Base-by-base conservation (phyloP, 2,888 invertebrate genomes). In the Pristionchus entomophagus region DNA sequence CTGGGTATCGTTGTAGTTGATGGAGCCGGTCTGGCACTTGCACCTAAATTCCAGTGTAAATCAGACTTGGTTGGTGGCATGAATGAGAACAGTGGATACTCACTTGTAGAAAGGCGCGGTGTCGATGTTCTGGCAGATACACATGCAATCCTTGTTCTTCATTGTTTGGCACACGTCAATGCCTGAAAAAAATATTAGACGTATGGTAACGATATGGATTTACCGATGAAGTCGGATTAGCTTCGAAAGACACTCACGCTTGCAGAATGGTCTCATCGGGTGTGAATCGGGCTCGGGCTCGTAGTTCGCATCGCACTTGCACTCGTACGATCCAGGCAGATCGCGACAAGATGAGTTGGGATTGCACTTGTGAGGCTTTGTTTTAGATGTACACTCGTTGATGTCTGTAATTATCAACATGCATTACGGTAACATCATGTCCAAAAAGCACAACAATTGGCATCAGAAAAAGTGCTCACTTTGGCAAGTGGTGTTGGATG, bases 181-280 rank as follows among this genome's bases (percentile, higher is more conserved):
- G 14, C 59, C 82, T 82, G 59, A 22, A 78, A 3, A 0, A n/a
- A n/a, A 22, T 22, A 6, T 29, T 29, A 62, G 62, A 8, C 56
- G 8, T 22, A 59, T 26, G 8, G 26, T 26, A 22, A 8, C 22
- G 6, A 6, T 59, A 8, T 6, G 26, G 12, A 59, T 22, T 22
- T 14, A 26, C 59, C 59, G 59, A 59, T 26, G 26, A 26, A 14
- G 26, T 26, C 6, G 19, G 5, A 6, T 26, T 22, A 45, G 45
- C 45, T 10, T 10, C 45, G 35, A 35, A 41, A n/a, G 19, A 4
- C 3, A 38, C 85, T 53, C 38, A 78, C 85, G 56, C 32, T 80
- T 77, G 85, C 85, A 85, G 77, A 59, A 59, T 1, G 85, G 85
- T 85, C 85, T 51, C 62, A 85, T 69, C 22, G 80, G 78, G 19